Conservation (phyloP, 2,888 invertebrate genomes). For the Leucoma salicis region DNA sequence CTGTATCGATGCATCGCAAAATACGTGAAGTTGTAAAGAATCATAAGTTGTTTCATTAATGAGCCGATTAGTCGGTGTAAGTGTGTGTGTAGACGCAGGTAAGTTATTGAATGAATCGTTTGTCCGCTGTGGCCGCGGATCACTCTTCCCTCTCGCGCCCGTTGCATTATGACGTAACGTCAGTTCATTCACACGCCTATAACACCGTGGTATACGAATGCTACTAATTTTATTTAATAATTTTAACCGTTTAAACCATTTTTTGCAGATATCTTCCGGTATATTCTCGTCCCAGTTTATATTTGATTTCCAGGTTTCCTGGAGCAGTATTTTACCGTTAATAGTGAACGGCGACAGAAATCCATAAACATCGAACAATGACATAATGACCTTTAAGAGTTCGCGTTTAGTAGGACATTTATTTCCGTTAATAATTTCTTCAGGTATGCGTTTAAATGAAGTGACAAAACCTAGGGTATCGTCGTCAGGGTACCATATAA, state of each 20-base stretch:
- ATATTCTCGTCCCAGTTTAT: constrained; percentile 21
- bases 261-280: background rate
- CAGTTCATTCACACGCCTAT: too few species aligned
- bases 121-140: too few species aligned
- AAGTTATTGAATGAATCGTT: too few species aligned
- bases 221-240: constrained; percentile 4
- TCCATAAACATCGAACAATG: constrained; percentile 19
- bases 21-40: constrained; percentile 6
- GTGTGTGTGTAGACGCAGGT: too few species aligned
- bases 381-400: constrained; percentile 26
- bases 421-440: constrained; percentile 12
- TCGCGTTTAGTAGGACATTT: constrained; percentile 23
- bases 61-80: too few species aligned
- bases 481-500: constrained; percentile 25
- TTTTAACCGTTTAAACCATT: constrained; percentile 13
- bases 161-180: too few species aligned
- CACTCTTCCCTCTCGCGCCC: too few species aligned
- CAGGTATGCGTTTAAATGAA: constrained; percentile 19
- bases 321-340: constrained; percentile 27
- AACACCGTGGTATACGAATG: constrained; percentile 5
- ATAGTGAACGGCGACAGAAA: constrained; percentile 18
- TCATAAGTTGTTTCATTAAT: background rate
- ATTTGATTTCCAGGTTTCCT: constrained; percentile 19
- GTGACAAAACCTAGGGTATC: constrained; percentile 27
- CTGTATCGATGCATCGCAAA: constrained; percentile 8